Base-by-base conservation (phyloP, 1,140 invertebrate genomes). In the Drosophila kurseongensis region DNA sequence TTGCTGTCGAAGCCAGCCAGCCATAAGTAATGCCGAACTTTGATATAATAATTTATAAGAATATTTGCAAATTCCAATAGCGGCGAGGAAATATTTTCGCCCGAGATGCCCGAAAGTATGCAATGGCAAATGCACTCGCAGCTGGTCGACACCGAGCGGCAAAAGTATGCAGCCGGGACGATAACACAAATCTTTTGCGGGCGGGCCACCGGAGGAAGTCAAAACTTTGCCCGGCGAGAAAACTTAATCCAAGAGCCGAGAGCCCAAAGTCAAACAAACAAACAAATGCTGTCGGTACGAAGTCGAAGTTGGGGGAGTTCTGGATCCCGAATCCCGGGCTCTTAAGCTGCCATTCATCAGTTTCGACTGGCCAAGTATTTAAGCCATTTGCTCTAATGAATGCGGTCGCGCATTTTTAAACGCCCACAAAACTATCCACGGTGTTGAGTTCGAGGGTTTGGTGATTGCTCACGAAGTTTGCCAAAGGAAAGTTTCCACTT, bases 301-400 rank as follows among this genome's bases (percentile, higher is more conserved):
- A 44, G 23, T 35, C 10, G 29, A 12, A 35, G 36, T 66, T 36
- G n/a, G 44, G 3, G 41, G 16, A 41, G 35, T 5, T 51, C 40
- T 14, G 54, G 36, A 38, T 29, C 48, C 36, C 51, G 54, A 52
- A 27, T 57, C 45, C 60, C 16, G 38, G 61, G 23, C 48, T 36
- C 77, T 86, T 86, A 75, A 86, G 82, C 82, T 61, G 82, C 82
- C 78, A 71, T 78, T 81, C 63, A 72, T 65, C 82, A 71, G 73
- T 75, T 78, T 80, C 40, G 78, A 55, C 63, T 77, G 74, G 67
- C 85, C 74, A 90, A 90, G 85, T 81, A 89, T 89, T 89, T 89
- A 90, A 89, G 80, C 80, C 85, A 90, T 90, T 90, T 90, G 85
- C 75, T 74, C 85, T 90, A 90, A 90, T 90, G 85, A 90, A 90